These are phyloP conservation scores for Temnothorax ravouxi DNA, from an alignment of 2,888 invertebrate genomes.

Conservation along the genomic window DNA sequence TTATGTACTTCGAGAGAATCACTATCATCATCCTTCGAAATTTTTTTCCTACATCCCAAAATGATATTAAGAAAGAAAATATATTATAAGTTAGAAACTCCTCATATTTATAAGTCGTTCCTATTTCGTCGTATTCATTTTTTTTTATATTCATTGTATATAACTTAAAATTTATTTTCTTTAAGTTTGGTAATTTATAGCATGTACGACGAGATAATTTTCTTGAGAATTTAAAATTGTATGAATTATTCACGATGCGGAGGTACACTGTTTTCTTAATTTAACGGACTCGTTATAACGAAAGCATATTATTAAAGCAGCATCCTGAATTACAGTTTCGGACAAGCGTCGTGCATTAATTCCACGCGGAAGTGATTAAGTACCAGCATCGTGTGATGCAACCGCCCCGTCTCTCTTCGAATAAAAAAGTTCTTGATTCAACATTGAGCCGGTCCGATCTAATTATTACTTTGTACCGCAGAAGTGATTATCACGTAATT, in stretches of 20 bases:
- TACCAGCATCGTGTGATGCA: slow-evolving; percentile 7
- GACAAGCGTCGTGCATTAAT: slow-evolving; percentile 37
- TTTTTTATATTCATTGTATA: background rate
- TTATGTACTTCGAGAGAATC: background rate
- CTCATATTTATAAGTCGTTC: background rate
- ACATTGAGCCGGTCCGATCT: slow-evolving; percentile 41
- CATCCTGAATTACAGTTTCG: slow-evolving; percentile 29
- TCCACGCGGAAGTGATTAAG: slow-evolving; percentile 35
- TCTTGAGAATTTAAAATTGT: slow-evolving; percentile 12
- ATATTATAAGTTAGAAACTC: background rate
- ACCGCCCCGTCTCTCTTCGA: background rate
- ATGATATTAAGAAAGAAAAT: background rate
- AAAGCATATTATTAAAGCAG: slow-evolving; percentile 28
- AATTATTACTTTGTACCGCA: slow-evolving; percentile 43
- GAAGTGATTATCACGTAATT: slow-evolving; percentile 46
- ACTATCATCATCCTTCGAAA: background rate
- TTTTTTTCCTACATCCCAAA: background rate
- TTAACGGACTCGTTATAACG: slow-evolving; percentile 35
- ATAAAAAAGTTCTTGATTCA: slow-evolving; percentile 36
- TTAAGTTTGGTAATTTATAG: background rate
- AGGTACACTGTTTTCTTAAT: slow-evolving; percentile 35
- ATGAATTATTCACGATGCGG: slow-evolving; percentile 21
- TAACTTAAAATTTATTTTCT: background rate
- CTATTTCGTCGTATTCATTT: background rate
- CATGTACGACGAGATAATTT: background rate